Base-by-base conservation (phyloP, 2,888 invertebrate genomes). In the Ichneumoninae sp. region DNA sequence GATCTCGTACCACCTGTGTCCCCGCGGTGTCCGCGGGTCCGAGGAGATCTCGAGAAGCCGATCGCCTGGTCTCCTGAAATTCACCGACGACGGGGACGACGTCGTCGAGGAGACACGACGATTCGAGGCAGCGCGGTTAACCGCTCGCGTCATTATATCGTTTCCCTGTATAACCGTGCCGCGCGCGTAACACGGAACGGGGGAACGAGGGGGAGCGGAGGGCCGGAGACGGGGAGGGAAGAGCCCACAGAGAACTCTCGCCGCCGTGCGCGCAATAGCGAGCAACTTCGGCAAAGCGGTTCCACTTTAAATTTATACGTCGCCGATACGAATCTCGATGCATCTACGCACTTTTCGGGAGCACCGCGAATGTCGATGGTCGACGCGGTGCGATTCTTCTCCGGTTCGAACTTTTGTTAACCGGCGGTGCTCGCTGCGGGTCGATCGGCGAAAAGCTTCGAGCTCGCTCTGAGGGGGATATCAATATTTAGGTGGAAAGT, bases 131-230 rank as follows among this genome's bases (percentile, higher is more conserved):
- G 33, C 65, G 33, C 75, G 84, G 74, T 75, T 84, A 77, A 77
- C 84, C 71, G 77, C 69, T 70, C 84, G 78, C 84, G 84, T 85
- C 84, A 82, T 85, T 85, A 85, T 85, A 82, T 85, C 84, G 84
- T 77, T 47, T 82, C 82, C 40, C 82, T 50, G 69, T 69, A 57
- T 65, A 60, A 47, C 83, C 68, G 69, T 80, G 77, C 83, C 69
- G 72, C 84, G 54, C 52, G 50, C 40, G 52, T 44, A 72, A 62
- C 60, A 57, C 81, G 40, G 72, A 72, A 78, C 50, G 26, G 52
- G 6, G 57, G 50, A 68, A 60, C 72, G 70, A 47, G 70, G 50
- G 40, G n/a, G 62, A 50, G 52, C 30, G 52, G 62, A 65, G 50
- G 52, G 44, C 26, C 13, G 54, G 54, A n/a, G 60, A 66, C 71